These are phyloP conservation scores for Pseudococcus viburni DNA, from an alignment of 2,888 invertebrate species.

Conservation along the genomic window DNA sequence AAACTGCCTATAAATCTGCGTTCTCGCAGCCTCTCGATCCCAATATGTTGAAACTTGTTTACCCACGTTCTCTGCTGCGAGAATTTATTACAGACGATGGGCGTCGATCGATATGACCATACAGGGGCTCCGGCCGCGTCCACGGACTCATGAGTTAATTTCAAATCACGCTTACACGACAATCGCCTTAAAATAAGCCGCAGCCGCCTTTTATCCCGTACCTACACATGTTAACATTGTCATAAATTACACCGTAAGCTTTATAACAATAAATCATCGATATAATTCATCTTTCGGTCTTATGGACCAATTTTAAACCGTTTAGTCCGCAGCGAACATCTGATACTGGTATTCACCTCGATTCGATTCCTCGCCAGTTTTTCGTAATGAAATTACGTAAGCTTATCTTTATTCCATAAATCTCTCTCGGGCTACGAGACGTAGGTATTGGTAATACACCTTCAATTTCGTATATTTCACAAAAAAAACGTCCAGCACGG, in stretches of 20 bases:
- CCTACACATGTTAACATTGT: conserved; percentile 48
- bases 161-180: conserved; percentile 50
- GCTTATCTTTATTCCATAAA: neutral
- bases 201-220: conserved; percentile 33
- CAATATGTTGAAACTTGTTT: conserved; percentile 54
- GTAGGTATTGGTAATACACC: neutral
- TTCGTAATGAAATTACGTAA: neutral
- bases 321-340: neutral
- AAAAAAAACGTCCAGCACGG: no score
- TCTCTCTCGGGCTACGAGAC: neutral
- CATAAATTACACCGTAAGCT: conserved; percentile 31
- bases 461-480: no score
- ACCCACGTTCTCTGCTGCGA: conserved; percentile 20
- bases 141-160: conserved; percentile 17
- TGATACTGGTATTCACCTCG: conserved; percentile 24
- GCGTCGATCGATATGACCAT: conserved; percentile 53
- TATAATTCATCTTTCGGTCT: neutral
- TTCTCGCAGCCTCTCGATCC: neutral
- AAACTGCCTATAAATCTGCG: neutral
- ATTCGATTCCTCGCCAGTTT: neutral
- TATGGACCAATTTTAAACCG: neutral
- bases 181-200: conserved; percentile 52
- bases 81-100: conserved; percentile 51
- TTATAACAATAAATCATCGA: neutral
- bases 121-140: neutral